Percentiles rank a stretch among this genome's conserved stretches.
Conservation (phyloP, 2,113 vertebrate genomes). For the Macquaria australasica region DNA sequence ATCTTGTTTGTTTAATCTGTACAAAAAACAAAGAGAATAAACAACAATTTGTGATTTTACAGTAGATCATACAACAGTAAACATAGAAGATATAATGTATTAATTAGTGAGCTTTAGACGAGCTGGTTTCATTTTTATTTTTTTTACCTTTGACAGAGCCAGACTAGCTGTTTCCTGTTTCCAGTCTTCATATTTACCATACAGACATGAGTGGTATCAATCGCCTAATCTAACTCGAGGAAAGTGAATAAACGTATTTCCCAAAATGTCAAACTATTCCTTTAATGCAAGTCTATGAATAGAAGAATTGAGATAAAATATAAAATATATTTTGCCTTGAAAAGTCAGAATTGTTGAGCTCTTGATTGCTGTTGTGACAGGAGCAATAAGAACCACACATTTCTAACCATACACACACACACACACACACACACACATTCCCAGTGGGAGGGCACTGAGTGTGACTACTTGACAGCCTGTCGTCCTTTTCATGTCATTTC, state of each 20-base stretch:
- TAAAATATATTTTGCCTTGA: background rate
- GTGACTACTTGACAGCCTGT: conserved; percentile 49
- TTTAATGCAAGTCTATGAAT: background rate
- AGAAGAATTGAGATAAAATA: background rate
- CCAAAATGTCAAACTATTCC: background rate
- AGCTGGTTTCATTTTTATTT: too few relatives aligned
- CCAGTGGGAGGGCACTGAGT: conserved; percentile 21
- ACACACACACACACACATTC: conserved; percentile 21
- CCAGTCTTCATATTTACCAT: background rate
- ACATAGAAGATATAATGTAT: too few relatives aligned
- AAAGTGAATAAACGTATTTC: background rate
- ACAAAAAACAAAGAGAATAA: too few relatives aligned
- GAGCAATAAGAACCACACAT: background rate
- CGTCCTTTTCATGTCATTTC: conserved; percentile 61
- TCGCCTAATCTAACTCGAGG: background rate
- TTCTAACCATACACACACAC: conserved; percentile 69
- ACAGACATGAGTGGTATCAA: background rate
- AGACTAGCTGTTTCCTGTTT: too few relatives aligned
- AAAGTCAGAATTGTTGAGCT: background rate
- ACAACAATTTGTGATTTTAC: too few relatives aligned
- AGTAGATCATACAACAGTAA: too few relatives aligned
- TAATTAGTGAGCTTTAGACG: too few relatives aligned
- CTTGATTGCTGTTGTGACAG: background rate
- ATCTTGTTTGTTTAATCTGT: too few relatives aligned
- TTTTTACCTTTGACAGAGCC: too few relatives aligned